phyloP scores from a whole-genome alignment of 2,888 invertebrate genomes.

The Flexamia atlantica region DNA sequence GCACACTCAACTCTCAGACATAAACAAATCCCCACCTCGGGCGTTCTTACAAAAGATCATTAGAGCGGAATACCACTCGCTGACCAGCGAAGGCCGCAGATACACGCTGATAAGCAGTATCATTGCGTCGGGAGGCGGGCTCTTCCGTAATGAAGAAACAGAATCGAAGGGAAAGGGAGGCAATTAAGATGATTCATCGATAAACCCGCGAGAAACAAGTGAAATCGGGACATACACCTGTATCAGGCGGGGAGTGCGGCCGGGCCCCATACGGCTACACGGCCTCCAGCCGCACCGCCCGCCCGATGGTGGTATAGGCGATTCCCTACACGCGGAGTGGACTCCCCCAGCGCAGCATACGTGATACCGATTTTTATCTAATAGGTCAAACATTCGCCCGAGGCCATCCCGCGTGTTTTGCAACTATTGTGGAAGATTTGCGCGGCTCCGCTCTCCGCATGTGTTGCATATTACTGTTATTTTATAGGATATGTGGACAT shows the following conservation, averaged over 20 bases:
- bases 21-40: neutral
- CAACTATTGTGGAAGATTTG: slow-evolving; percentile 44
- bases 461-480: slow-evolving; percentile 50
- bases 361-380: slow-evolving; percentile 55
- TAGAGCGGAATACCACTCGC: slow-evolving; percentile 2
- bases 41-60: slow-evolving; percentile 22
- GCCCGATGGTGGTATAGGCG: neutral
- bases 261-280: too few species aligned
- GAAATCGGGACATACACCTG: slow-evolving; percentile 39
- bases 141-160: slow-evolving; percentile 56
- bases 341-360: neutral
- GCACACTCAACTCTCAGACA: too few species aligned
- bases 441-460: neutral
- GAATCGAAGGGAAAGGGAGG: slow-evolving; percentile 40
- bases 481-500: slow-evolving; percentile 39
- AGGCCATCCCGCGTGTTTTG: slow-evolving; percentile 23
- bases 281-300: too few species aligned
- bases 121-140: slow-evolving; percentile 22
- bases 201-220: slow-evolving; percentile 42
- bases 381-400: slow-evolving; percentile 46
- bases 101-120: slow-evolving; percentile 30
- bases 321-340: neutral
- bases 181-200: slow-evolving; percentile 56
- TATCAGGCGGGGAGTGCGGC: slow-evolving; percentile 3
- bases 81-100: slow-evolving; percentile 45